A percentile compares a stretch with the other conserved stretches of the same genome.
phyloP scores from a whole-genome alignment of 2,797 vertebrate species.

The Phaenicophaeus curvirostris region DNA sequence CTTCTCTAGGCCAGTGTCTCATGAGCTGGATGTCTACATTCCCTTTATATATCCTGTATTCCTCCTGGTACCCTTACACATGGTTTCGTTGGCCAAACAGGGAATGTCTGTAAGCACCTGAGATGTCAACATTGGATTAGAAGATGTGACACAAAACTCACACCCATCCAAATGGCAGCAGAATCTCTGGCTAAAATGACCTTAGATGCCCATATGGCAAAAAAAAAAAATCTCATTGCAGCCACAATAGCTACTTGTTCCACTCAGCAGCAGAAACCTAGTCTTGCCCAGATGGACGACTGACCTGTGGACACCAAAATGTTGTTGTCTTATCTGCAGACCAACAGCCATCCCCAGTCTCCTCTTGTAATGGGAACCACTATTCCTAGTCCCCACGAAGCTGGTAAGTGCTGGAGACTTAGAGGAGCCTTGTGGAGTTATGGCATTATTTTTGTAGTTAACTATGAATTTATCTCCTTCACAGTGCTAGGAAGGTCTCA shows the following conservation, averaged over 20 bases:
- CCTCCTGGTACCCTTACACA: background rate
- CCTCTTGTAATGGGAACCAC: background rate
- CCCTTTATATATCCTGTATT: background rate
- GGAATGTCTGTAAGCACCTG: background rate
- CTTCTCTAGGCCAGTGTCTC: background rate
- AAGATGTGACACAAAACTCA: background rate
- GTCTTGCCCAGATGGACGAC: background rate
- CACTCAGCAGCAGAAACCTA: accelerated
- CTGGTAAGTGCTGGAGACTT: background rate
- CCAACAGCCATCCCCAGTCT: background rate
- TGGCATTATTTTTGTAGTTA: background rate
- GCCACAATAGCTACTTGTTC: background rate
- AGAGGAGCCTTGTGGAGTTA: background rate
- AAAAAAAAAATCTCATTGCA: background rate
- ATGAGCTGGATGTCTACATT: background rate
- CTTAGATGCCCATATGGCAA: background rate
- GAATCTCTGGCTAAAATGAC: background rate
- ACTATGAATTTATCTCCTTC: conserved; percentile 19
- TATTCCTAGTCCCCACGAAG: background rate
- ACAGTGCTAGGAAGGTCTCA: background rate
- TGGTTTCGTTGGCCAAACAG: accelerated
- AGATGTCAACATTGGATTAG: background rate
- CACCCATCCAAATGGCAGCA: background rate
- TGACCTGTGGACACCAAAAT: background rate
- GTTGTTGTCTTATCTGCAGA: background rate